Percentiles rank a stretch among this genome's conserved stretches.
Conservation (phyloP, 2,797 vertebrate species). For the Xenops minutus region DNA sequence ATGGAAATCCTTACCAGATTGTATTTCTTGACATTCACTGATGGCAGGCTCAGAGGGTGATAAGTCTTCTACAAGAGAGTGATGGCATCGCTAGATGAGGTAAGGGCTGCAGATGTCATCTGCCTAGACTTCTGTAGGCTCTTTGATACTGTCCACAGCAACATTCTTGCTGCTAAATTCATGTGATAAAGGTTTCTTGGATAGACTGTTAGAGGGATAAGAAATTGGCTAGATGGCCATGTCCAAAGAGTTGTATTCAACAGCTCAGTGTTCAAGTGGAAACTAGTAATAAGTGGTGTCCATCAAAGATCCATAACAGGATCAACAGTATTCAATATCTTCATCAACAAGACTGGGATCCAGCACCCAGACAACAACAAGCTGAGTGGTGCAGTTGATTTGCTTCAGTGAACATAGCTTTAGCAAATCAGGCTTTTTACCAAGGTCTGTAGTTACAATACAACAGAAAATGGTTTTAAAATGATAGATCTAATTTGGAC, state of each 20-base stretch:
- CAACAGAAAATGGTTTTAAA: neutral
- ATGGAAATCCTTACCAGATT: neutral
- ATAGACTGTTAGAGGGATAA: neutral
- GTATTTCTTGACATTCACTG: neutral
- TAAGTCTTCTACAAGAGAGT: neutral
- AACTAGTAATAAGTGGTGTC: neutral
- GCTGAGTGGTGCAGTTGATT: neutral
- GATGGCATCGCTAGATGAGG: neutral
- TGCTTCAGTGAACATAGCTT: fast-evolving
- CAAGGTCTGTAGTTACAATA: neutral
- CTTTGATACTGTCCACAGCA: neutral
- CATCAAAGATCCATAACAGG: neutral
- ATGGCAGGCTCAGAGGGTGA: neutral
- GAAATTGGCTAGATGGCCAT: neutral
- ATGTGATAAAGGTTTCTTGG: neutral
- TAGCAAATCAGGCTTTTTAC: neutral
- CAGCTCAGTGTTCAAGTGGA: neutral
- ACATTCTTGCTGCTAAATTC: neutral
- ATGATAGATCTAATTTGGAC: neutral
- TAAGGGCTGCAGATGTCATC: neutral
- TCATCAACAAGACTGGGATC: neutral
- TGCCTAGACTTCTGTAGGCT: neutral
- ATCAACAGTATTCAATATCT: neutral
- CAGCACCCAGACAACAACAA: neutral
- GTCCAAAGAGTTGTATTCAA: neutral